phyloP scores from a whole-genome alignment of 1,140 invertebrate species.

The Rhopalosiphum padi region DNA sequence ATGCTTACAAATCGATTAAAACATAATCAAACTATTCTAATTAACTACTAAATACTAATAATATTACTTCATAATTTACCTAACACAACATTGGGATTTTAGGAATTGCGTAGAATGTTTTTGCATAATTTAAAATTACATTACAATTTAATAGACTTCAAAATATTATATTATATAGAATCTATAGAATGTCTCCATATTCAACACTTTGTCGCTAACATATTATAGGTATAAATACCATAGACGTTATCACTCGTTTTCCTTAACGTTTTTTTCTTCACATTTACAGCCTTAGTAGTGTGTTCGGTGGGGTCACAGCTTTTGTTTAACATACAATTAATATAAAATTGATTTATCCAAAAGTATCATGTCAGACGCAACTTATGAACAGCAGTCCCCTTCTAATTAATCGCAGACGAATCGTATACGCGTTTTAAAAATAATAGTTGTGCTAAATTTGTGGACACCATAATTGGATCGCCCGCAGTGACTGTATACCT shows the following conservation, averaged over 20 bases:
- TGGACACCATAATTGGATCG: slow-evolving; percentile 26
- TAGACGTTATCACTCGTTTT: not conserved
- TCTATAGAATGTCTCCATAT: no score
- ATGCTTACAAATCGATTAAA: no score
- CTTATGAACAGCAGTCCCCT: not conserved
- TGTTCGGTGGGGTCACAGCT: not conserved
- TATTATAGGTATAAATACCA: not conserved
- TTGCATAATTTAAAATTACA: no score
- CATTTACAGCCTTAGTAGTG: not conserved
- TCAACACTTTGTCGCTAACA: no score
- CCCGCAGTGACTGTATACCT: not conserved
- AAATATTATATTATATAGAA: no score
- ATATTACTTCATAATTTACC: not conserved
- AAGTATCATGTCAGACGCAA: not conserved
- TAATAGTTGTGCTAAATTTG: not conserved
- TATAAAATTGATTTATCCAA: not conserved
- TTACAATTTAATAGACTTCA: no score
- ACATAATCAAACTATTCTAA: not conserved
- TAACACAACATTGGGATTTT: no score
- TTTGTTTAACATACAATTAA: not conserved
- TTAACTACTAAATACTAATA: no score
- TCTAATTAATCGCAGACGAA: not conserved
- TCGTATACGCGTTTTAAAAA: not conserved
- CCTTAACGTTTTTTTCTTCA: not conserved
- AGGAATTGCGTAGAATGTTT: no score